Conservation (phyloP, 2,888 invertebrate genomes). For the Protophormia terraenovae region DNA sequence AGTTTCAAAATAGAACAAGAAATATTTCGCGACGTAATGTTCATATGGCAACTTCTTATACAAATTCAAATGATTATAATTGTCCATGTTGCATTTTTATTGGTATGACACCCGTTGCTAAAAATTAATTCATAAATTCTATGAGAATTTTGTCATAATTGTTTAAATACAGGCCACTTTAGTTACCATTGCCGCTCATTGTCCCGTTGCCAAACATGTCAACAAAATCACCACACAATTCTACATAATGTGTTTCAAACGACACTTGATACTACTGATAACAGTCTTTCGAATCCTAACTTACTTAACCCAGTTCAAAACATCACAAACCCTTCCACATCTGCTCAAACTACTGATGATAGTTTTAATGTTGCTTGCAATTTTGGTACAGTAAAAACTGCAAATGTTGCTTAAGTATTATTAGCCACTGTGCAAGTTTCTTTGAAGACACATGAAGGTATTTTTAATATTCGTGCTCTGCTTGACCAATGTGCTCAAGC, state of each 20-base stretch:
- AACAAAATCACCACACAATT: constrained; percentile 11
- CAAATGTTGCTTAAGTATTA: constrained; percentile 16
- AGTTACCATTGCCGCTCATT: constrained; percentile 6
- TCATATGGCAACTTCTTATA: background rate
- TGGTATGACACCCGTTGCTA: constrained; percentile 20
- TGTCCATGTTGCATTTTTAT: constrained; percentile 39
- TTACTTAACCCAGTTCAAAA: background rate
- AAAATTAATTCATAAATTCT: constrained; percentile 2
- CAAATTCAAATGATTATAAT: background rate
- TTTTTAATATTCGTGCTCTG: constrained; percentile 24
- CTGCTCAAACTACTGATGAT: background rate
- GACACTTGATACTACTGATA: background rate
- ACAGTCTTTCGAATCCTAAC: background rate
- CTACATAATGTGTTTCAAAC: constrained; percentile 4
- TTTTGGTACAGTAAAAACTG: background rate
- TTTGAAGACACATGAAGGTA: background rate
- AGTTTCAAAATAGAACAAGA: background rate
- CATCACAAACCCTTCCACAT: background rate
- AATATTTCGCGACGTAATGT: background rate
- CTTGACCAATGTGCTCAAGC: constrained; percentile 54
- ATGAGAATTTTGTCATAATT: constrained; percentile 36
- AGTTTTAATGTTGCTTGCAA: background rate
- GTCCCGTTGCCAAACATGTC: constrained; percentile 12
- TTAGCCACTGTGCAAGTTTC: constrained; percentile 34
- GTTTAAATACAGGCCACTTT: constrained; percentile 40